phyloP scores from a whole-genome alignment of 2,113 vertebrate genomes.

The Pteropus alecto region DNA sequence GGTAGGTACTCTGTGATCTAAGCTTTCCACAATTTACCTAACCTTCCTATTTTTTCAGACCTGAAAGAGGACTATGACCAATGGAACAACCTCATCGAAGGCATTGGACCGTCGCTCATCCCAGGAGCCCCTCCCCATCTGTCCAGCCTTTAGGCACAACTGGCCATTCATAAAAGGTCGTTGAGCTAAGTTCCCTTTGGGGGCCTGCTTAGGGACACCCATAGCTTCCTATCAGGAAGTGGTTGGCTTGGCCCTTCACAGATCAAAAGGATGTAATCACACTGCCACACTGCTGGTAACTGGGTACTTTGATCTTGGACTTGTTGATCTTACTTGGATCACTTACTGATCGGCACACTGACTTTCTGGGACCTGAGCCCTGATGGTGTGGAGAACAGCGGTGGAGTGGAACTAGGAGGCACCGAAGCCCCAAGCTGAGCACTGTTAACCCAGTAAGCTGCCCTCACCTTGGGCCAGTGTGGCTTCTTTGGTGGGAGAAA shows the following conservation, averaged over 20 bases:
- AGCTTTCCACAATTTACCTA: neutral
- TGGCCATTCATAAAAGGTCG: neutral
- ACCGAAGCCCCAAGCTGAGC: neutral
- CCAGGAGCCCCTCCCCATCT: constrained; percentile 57
- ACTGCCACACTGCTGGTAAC: neutral
- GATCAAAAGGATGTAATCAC: constrained; percentile 1
- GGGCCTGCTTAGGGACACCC: neutral
- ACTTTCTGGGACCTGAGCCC: neutral
- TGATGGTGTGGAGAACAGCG: neutral
- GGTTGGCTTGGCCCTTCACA: neutral
- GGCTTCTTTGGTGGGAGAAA: neutral
- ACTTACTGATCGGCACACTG: neutral
- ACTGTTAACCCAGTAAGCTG: neutral
- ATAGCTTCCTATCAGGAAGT: neutral
- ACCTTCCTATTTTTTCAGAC: constrained; percentile 67
- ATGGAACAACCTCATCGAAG: constrained; percentile 80
- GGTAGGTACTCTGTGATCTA: neutral
- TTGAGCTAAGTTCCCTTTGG: neutral
- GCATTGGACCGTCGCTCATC: constrained; percentile 71
- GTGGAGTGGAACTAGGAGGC: neutral
- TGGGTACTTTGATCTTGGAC: constrained; percentile 22
- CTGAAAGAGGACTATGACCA: constrained; percentile 75
- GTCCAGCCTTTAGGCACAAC: constrained; percentile 73
- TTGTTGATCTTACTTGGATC: constrained; percentile 20
- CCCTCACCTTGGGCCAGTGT: neutral